Percentiles rank a stretch among this genome's conserved stretches.
Evolutionary conservation across 1,140 invertebrate genomes (phyloP).

Genomic region (Zaprionus kolodkinae): DNA sequence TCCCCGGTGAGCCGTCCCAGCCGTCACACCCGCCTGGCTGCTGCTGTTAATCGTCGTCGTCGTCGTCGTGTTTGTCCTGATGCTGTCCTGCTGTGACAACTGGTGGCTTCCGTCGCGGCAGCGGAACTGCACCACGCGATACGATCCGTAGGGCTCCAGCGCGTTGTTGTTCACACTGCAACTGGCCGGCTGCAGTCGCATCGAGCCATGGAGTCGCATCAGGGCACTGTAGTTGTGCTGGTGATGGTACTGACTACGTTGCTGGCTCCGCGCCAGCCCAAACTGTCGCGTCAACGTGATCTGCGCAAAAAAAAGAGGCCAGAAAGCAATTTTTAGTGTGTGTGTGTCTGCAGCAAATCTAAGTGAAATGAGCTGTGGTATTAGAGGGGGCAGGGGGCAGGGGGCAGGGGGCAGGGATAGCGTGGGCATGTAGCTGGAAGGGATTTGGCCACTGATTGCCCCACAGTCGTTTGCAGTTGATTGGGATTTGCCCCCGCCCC

Average conservation of each 20-base stretch:
- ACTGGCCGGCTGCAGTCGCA: slow-evolving; percentile 64
- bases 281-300: slow-evolving; percentile 72
- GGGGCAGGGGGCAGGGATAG: too few species aligned
- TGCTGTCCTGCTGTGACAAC: slow-evolving; percentile 73
- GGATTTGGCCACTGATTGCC: not conserved
- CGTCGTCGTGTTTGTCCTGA: slow-evolving; percentile 70
- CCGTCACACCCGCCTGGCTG: slow-evolving; percentile 15
- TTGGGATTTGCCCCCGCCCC: not conserved
- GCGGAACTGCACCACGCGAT: slow-evolving; percentile 76
- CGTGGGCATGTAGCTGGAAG: not conserved
- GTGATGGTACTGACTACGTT: slow-evolving; percentile 59
- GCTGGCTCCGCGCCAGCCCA: slow-evolving; percentile 58
- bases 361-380: not conserved
- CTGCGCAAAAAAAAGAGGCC: slow-evolving; percentile 30
- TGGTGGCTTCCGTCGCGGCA: slow-evolving; percentile 70
- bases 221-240: slow-evolving; percentile 77
- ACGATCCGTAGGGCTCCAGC: slow-evolving; percentile 73
- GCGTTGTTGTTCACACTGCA: slow-evolving; percentile 79
- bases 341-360: not conserved
- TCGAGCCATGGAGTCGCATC: slow-evolving; percentile 66
- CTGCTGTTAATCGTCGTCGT: slow-evolving; percentile 67
- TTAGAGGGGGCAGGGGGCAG: not conserved
- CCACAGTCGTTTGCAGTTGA: not conserved
- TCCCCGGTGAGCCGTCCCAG: slow-evolving; percentile 15
- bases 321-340: not conserved